These are phyloP conservation scores for Morelia viridis DNA, from an alignment of 2,797 vertebrate genomes.

Conservation along the genomic window DNA sequence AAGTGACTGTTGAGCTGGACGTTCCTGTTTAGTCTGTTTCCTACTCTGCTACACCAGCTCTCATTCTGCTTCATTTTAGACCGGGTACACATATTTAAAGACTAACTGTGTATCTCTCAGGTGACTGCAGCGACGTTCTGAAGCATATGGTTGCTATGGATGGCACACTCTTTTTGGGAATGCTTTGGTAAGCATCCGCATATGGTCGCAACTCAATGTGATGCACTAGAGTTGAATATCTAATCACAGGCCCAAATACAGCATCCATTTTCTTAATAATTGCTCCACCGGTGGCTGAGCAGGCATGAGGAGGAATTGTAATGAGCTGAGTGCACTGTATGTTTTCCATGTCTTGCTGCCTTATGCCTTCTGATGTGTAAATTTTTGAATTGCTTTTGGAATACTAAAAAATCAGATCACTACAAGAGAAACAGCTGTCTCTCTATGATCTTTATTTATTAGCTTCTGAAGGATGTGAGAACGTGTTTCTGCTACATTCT, in stretches of 20 bases:
- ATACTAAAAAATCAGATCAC: not conserved
- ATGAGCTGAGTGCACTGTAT: conserved; percentile 22
- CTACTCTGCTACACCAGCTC: too few species aligned
- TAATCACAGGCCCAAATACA: conserved; percentile 59
- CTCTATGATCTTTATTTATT: not conserved
- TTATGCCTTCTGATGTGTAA: not conserved
- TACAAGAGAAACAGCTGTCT: not conserved
- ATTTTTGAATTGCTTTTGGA: conserved; percentile 3
- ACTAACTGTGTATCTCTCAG: conserved; percentile 22
- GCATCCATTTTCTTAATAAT: conserved; percentile 16
- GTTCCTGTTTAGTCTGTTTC: too few species aligned
- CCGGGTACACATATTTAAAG: conserved; percentile 47
- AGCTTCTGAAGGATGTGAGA: not conserved
- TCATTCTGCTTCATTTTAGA: not conserved
- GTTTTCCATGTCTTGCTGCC: conserved; percentile 23
- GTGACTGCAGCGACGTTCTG: conserved; percentile 63
- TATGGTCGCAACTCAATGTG: conserved; percentile 64
- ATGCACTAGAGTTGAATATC: conserved; percentile 64
- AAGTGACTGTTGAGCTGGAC: not conserved
- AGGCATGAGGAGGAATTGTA: conserved; percentile 28
- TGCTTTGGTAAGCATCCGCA: conserved; percentile 69
- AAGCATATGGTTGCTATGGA: conserved; percentile 72
- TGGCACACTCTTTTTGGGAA: conserved; percentile 64
- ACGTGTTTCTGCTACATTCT: not conserved
- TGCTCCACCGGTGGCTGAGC: conserved; percentile 28